A percentile compares a stretch with the other conserved stretches of the same genome.
Conservation (phyloP, 1,140 invertebrate species). For the Lepidurus couesii region DNA sequence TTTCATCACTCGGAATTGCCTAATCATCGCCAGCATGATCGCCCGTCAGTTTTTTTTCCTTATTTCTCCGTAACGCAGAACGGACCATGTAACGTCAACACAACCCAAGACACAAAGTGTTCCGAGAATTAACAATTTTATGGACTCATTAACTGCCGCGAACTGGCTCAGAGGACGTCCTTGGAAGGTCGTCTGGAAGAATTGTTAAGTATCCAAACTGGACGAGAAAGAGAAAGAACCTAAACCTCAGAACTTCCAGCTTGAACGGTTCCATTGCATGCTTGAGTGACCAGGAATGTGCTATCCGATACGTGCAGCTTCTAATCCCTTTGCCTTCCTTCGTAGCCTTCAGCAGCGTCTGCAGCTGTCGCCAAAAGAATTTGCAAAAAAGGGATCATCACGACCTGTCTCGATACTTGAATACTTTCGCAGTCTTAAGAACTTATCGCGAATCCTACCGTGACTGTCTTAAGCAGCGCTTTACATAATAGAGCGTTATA, state of each 20-base stretch:
- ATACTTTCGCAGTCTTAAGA: too few species aligned
- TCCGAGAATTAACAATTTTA: not conserved
- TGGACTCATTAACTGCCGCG: not conserved
- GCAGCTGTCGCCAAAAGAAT: not conserved
- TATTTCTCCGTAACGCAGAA: too few species aligned
- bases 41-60: too few species aligned
- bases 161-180: not conserved
- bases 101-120: not conserved
- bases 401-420: too few species aligned
- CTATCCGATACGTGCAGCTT: not conserved
- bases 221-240: not conserved
- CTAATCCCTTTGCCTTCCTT: too few species aligned
- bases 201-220: not conserved
- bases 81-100: too few species aligned
- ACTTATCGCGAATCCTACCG: too few species aligned
- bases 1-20: too few species aligned
- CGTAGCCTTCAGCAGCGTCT: not conserved
- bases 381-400: too few species aligned
- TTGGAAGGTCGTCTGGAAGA: conserved; percentile 14
- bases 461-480: too few species aligned
- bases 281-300: not conserved
- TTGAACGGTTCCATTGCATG: conserved; percentile 6
- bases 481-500: too few species aligned
- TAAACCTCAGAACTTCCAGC: not conserved
- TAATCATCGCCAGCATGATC: too few species aligned